Conservation (phyloP, 35 echinoderm and acorn worm genomes). For the Lytechinus variegatus region DNA sequence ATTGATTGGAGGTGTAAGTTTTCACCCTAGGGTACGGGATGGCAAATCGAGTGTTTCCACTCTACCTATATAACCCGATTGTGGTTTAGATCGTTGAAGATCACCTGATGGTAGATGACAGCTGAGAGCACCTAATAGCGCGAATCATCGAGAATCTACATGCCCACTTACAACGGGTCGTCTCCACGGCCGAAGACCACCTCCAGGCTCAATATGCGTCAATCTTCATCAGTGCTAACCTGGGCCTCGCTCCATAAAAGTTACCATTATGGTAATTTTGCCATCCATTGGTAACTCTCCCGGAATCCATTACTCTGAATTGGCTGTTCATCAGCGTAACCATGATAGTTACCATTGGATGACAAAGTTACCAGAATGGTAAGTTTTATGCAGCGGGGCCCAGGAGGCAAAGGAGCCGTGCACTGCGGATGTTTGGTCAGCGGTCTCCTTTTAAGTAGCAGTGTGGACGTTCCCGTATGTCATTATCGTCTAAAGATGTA, state of each 20-base stretch:
- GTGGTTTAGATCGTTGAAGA: background rate
- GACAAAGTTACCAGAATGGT: too few species aligned
- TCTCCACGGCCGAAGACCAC: background rate
- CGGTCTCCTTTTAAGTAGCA: background rate
- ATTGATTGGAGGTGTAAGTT: background rate
- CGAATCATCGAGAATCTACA: background rate
- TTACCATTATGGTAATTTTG: too few species aligned
- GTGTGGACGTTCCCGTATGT: background rate
- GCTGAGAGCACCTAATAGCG: background rate
- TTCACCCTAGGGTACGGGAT: background rate
- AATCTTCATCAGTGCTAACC: background rate
- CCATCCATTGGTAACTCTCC: too few species aligned
- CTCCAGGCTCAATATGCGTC: background rate
- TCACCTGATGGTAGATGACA: background rate
- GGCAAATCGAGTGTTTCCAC: conserved; percentile 6
- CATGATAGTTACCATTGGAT: too few species aligned
- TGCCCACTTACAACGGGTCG: background rate
- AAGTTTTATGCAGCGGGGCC: too few species aligned
- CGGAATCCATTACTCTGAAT: too few species aligned
- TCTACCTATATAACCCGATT: conserved; percentile 13
- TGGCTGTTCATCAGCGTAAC: too few species aligned
- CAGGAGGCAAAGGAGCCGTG: background rate
- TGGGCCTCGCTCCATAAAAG: background rate
- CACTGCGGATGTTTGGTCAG: background rate
- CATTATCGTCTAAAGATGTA: background rate